These are phyloP conservation scores for Trilocha varians DNA, from an alignment of 2,888 invertebrate species.

Conservation along the genomic window DNA sequence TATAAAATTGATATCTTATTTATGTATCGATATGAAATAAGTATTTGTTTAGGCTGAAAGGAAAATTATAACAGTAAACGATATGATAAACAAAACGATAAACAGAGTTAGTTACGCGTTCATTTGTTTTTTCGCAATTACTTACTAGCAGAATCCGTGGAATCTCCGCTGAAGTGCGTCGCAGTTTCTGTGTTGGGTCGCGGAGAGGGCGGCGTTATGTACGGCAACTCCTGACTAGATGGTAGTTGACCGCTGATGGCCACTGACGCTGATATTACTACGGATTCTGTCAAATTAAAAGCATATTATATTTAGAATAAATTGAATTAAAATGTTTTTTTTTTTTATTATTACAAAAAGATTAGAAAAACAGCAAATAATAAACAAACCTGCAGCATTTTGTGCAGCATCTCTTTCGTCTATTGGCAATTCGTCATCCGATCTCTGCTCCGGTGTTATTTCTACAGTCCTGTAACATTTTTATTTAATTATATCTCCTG, in stretches of 20 bases:
- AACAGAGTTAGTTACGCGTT: no score
- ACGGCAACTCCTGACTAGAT: slow-evolving; percentile 90
- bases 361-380: no score
- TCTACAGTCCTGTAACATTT: slow-evolving; percentile 51
- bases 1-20: no score
- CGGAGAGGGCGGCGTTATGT: slow-evolving; percentile 86
- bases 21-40: no score
- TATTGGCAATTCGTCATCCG: slow-evolving; percentile 50
- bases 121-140: background rate
- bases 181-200: slow-evolving; percentile 46
- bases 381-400: slow-evolving; percentile 45
- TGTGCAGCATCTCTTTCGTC: slow-evolving; percentile 55
- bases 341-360: no score
- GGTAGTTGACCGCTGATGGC: slow-evolving; percentile 90
- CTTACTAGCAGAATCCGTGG: slow-evolving; percentile 89
- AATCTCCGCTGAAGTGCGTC: slow-evolving; percentile 90
- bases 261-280: slow-evolving; percentile 87
- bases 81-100: no score
- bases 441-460: slow-evolving; percentile 46
- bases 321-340: background rate
- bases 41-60: no score
- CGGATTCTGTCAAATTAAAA: slow-evolving; percentile 35
- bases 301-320: no score
- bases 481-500: no score
- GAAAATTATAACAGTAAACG: no score